Percentiles rank a stretch among this genome's conserved stretches.
Conservation (phyloP, 1,140 invertebrate genomes). For the Drosophila subpulchrella region DNA sequence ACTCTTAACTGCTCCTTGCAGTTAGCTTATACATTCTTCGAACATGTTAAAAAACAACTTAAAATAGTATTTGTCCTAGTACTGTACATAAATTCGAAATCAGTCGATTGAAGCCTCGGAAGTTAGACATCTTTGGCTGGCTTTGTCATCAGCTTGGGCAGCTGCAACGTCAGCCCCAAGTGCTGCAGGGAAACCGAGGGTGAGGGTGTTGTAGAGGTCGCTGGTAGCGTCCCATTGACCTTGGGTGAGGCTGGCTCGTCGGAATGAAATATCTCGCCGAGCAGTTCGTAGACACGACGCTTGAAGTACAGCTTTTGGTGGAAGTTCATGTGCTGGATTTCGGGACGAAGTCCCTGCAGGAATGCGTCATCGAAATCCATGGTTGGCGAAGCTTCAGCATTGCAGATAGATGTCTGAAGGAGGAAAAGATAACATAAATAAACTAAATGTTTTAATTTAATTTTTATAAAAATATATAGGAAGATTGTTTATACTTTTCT, state of each 20-base stretch:
- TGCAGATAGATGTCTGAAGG: background rate
- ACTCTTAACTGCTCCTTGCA: conserved; percentile 3
- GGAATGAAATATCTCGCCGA: conserved; percentile 64
- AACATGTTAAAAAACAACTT: conserved; percentile 11
- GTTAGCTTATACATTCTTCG: conserved; percentile 5
- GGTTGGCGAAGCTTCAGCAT: background rate
- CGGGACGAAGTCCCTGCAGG: conserved; percentile 68
- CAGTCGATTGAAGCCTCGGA: background rate
- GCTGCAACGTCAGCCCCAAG: conserved; percentile 26
- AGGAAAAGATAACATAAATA: background rate
- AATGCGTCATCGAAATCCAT: conserved; percentile 73
- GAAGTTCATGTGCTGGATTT: conserved; percentile 75
- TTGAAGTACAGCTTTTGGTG: conserved; percentile 76
- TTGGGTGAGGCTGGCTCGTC: background rate
- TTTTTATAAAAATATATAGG: no score
- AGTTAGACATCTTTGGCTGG: conserved; percentile 31
- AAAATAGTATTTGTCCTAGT: conserved; percentile 5
- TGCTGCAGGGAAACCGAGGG: conserved; percentile 18
- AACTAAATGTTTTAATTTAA: background rate
- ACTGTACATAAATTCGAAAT: conserved; percentile 16
- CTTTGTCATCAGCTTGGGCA: conserved; percentile 44
- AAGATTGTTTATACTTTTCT: no score
- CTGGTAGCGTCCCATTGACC: background rate
- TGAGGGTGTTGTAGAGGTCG: background rate
- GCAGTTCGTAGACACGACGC: conserved; percentile 68